Conservation (phyloP, 2,888 invertebrate species). For the Acheta domesticus region DNA sequence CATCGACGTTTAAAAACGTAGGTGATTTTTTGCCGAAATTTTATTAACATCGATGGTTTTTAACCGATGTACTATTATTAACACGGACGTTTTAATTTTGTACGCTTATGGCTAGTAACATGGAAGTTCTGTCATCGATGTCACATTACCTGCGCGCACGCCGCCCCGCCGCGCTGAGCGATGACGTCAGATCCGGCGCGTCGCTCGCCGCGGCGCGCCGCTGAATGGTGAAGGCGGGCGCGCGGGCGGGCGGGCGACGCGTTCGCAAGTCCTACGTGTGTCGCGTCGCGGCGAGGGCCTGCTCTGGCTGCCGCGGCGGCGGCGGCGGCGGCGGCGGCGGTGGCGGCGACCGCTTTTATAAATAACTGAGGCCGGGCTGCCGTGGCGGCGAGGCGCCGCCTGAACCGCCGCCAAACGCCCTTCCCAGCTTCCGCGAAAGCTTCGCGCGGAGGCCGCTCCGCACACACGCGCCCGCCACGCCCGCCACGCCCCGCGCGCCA, state of each 20-base stretch:
- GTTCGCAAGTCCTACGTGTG: neutral
- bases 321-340: neutral
- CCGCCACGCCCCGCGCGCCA: too few relatives aligned
- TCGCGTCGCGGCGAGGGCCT: neutral
- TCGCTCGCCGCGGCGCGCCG: neutral
- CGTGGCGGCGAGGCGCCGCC: neutral
- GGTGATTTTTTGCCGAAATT: too few relatives aligned
- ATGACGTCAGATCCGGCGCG: constrained; percentile 1
- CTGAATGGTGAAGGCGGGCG: constrained; percentile 8
- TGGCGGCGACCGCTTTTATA: neutral
- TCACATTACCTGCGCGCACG: too few relatives aligned
- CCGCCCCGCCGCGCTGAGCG: neutral
- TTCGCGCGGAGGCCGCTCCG: neutral
- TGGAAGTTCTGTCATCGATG: too few relatives aligned
- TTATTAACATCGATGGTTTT: too few relatives aligned
- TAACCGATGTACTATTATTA: too few relatives aligned
- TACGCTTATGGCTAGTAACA: too few relatives aligned
- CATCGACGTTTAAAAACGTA: too few relatives aligned
- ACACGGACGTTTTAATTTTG: too few relatives aligned
- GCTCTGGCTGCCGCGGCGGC: neutral
- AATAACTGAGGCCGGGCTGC: constrained; percentile 1
- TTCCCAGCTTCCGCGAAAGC: neutral
- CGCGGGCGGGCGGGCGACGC: neutral
- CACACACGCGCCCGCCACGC: too few relatives aligned
- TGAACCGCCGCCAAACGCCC: constrained; percentile 5